phyloP scores from a whole-genome alignment of 2,797 vertebrate species.

The Cirrhinus mrigala region DNA sequence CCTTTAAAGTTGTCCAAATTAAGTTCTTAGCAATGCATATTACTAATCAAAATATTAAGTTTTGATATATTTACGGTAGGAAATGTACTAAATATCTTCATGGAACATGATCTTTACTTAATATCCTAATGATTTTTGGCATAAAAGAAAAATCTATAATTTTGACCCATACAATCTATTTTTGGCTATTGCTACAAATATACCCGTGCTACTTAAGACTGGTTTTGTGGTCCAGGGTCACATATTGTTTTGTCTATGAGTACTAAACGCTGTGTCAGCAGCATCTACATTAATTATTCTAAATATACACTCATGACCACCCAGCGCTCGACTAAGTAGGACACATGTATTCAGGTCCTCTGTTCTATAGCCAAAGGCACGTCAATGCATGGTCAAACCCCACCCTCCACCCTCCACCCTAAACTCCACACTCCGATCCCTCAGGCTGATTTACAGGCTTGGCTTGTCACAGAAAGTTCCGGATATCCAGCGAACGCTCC shows the following conservation, averaged over 20 bases:
- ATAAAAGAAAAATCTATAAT: too few relatives aligned
- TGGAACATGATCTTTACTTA: too few relatives aligned
- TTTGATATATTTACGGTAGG: too few relatives aligned
- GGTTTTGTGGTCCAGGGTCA: too few relatives aligned
- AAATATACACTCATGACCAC: slow-evolving; percentile 17
- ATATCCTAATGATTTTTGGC: too few relatives aligned
- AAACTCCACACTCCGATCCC: slow-evolving; percentile 28
- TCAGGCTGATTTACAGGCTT: slow-evolving; percentile 58
- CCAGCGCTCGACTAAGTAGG: not conserved
- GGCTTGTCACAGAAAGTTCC: slow-evolving; percentile 54
- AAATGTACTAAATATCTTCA: too few relatives aligned
- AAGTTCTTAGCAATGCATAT: too few relatives aligned
- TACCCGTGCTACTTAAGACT: too few relatives aligned
- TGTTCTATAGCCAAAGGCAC: slow-evolving; percentile 23
- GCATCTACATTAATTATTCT: slow-evolving; percentile 3
- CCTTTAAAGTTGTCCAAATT: too few relatives aligned
- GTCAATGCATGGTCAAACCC: slow-evolving; percentile 21
- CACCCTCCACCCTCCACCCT: slow-evolving; percentile 28
- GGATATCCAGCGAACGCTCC: slow-evolving; percentile 59
- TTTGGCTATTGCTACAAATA: too few relatives aligned
- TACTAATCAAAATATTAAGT: too few relatives aligned
- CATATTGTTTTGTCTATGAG: not conserved
- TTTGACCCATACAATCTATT: too few relatives aligned
- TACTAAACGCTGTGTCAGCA: not conserved
- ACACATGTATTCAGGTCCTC: not conserved